phyloP scores from a whole-genome alignment of 1,140 invertebrate species.

The Eufriesea mexicana region DNA sequence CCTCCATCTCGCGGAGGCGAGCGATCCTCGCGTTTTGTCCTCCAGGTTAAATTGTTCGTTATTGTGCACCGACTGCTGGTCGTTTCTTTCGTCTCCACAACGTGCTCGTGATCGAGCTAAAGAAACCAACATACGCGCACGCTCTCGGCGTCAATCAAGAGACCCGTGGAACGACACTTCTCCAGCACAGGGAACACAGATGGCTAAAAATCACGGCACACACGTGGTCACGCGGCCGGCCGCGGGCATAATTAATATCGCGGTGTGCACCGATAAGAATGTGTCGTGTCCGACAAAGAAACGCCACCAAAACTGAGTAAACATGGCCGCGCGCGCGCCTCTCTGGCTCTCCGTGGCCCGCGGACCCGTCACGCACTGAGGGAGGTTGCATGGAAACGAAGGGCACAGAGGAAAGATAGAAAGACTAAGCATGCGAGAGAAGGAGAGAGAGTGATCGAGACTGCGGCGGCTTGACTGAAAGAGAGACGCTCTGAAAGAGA shows the following conservation, averaged over 20 bases:
- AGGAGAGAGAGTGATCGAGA: slow-evolving; percentile 28
- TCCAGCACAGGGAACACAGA: slow-evolving; percentile 2
- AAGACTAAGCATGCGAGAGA: slow-evolving; percentile 5
- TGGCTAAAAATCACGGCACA: slow-evolving; percentile 54
- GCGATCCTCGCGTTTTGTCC: slow-evolving; percentile 44
- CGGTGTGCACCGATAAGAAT: slow-evolving; percentile 49
- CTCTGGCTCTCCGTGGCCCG: slow-evolving; percentile 58
- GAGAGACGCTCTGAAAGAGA: slow-evolving; percentile 19
- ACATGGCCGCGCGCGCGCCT: slow-evolving; percentile 66
- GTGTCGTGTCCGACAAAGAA: slow-evolving; percentile 44
- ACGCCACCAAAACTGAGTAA: slow-evolving; percentile 60
- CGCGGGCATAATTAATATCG: slow-evolving; percentile 57
- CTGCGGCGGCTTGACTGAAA: slow-evolving; percentile 8
- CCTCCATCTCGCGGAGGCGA: slow-evolving; percentile 76
- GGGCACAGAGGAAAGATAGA: slow-evolving; percentile 54
- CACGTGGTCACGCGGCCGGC: slow-evolving; percentile 61
- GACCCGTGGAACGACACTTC: slow-evolving; percentile 12
- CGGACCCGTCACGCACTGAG: slow-evolving; percentile 71
- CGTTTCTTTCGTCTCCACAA: slow-evolving; percentile 25
- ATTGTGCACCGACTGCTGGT: slow-evolving; percentile 1
- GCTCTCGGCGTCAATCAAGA: slow-evolving; percentile 13
- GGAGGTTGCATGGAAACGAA: slow-evolving; percentile 68
- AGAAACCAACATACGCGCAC: slow-evolving; percentile 15
- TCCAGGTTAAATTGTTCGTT: slow-evolving; percentile 39
- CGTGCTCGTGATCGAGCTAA: background rate